Evolutionary conservation across 2,113 vertebrate species (phyloP).

Genomic region (Cepphus grylle): DNA sequence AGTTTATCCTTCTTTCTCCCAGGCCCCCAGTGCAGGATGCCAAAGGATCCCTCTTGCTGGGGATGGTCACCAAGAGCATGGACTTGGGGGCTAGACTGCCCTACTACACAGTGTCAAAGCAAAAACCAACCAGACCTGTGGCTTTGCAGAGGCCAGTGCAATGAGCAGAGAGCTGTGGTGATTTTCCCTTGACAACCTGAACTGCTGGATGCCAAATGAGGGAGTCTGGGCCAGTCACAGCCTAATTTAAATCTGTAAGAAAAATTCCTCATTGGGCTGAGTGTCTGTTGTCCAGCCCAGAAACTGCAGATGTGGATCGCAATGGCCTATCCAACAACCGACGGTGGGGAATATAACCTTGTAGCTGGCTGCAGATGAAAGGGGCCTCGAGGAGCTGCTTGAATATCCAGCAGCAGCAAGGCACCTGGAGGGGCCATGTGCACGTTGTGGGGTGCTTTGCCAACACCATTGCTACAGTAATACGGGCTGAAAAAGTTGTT

Average conservation of each 20-base stretch:
- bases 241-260: not conserved
- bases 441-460: not conserved
- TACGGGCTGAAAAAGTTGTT: not conserved
- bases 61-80: not conserved
- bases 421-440: not conserved
- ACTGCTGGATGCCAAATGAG: not conserved
- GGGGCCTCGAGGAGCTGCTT: not conserved
- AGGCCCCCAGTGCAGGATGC: fast-evolving
- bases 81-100: not conserved
- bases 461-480: not conserved
- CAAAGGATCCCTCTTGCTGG: not conserved
- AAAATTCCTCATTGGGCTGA: not conserved
- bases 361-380: not conserved
- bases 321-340: not conserved
- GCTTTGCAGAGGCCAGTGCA: not conserved
- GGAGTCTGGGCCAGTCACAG: not conserved
- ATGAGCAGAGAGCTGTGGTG: not conserved
- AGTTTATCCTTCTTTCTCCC: not conserved
- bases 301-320: not conserved
- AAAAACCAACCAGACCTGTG: not conserved
- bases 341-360: not conserved
- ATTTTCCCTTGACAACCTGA: not conserved
- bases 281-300: not conserved
- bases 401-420: not conserved
- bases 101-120: not conserved